phyloP scores from a whole-genome alignment of 2,797 vertebrate species.

The Helostoma temminkii region DNA sequence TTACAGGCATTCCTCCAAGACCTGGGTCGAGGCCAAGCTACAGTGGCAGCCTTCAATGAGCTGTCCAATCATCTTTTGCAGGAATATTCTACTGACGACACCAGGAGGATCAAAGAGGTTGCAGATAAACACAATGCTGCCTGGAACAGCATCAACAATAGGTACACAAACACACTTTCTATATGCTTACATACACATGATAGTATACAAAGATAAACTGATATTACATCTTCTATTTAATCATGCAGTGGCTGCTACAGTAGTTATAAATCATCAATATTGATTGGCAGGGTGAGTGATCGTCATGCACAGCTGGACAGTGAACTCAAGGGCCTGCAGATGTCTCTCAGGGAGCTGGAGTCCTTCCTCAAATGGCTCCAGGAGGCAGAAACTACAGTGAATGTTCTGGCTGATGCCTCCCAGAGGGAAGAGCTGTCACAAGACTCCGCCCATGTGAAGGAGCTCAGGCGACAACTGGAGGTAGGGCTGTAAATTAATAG shows the following conservation, averaged over 20 bases:
- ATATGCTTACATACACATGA: neutral
- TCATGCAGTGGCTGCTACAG: neutral
- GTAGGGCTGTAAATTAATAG: conserved; percentile 78
- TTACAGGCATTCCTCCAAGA: conserved; percentile 90
- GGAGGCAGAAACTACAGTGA: conserved; percentile 93
- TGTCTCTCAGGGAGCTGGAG: conserved; percentile 91
- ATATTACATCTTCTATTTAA: neutral
- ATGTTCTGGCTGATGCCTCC: conserved; percentile 91
- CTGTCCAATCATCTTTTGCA: conserved; percentile 91
- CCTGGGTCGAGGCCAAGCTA: conserved; percentile 87
- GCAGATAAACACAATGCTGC: conserved; percentile 87
- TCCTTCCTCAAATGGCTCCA: conserved; percentile 96
- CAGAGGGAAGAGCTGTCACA: conserved; percentile 89
- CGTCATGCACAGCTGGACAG: conserved; percentile 88
- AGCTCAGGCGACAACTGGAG: conserved; percentile 90
- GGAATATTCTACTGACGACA: conserved; percentile 92
- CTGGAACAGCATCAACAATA: conserved; percentile 92
- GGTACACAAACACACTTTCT: conserved; percentile 78
- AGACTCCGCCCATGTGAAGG: conserved; percentile 84
- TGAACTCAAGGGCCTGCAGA: conserved; percentile 89
- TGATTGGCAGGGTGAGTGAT: conserved; percentile 86
- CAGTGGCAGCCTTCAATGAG: conserved; percentile 88
- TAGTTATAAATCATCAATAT: conserved; percentile 1
- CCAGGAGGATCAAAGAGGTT: conserved; percentile 92
- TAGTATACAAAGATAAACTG: neutral